Evolutionary conservation across 1,140 invertebrate species (phyloP).

Genomic region (Caenorhabditis tropicalis): DNA sequence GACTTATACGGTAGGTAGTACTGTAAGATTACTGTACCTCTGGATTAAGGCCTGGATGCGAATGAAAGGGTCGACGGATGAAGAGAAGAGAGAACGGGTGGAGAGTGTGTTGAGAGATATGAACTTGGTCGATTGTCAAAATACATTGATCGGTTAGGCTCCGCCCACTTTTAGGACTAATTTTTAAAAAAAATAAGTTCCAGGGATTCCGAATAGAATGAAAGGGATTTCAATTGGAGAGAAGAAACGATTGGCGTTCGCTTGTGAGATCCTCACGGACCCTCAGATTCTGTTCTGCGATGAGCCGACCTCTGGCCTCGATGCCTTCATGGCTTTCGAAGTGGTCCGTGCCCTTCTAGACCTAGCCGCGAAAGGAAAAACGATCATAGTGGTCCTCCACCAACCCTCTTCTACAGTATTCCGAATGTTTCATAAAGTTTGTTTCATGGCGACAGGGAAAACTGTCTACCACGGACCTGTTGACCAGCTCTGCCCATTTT

Average conservation of each 20-base stretch:
- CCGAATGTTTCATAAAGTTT: slow-evolving; percentile 74
- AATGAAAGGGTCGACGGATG: slow-evolving; percentile 36
- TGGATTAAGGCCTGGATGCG: slow-evolving; percentile 45
- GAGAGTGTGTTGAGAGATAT: slow-evolving; percentile 44
- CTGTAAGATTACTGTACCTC: background rate
- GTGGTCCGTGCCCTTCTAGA: slow-evolving; percentile 16
- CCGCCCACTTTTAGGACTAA: slow-evolving; percentile 73
- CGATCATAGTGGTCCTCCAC: slow-evolving; percentile 83
- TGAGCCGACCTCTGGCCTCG: slow-evolving; percentile 82
- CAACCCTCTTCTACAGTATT: slow-evolving; percentile 85
- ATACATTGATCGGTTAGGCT: slow-evolving; percentile 79
- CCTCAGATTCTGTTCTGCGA: slow-evolving; percentile 82
- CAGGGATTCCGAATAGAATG: slow-evolving; percentile 73
- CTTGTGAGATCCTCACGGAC: slow-evolving; percentile 77
- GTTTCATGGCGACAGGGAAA: slow-evolving; percentile 52
- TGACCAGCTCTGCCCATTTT: slow-evolving; percentile 37
- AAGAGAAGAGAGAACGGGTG: slow-evolving; percentile 48
- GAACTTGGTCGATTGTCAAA: slow-evolving; percentile 77
- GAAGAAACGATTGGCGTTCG: slow-evolving; percentile 73
- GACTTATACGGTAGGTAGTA: slow-evolving; percentile 56
- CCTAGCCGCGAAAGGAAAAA: slow-evolving; percentile 74
- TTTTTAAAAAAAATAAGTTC: slow-evolving; percentile 70
- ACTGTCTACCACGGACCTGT: slow-evolving; percentile 48
- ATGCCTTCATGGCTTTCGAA: slow-evolving; percentile 80
- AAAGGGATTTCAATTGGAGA: slow-evolving; percentile 78